A percentile compares a stretch with the other conserved stretches of the same genome.
These are phyloP conservation scores for Synergus itoensis DNA, from an alignment of 2,888 invertebrate genomes.

Conservation along the genomic window DNA sequence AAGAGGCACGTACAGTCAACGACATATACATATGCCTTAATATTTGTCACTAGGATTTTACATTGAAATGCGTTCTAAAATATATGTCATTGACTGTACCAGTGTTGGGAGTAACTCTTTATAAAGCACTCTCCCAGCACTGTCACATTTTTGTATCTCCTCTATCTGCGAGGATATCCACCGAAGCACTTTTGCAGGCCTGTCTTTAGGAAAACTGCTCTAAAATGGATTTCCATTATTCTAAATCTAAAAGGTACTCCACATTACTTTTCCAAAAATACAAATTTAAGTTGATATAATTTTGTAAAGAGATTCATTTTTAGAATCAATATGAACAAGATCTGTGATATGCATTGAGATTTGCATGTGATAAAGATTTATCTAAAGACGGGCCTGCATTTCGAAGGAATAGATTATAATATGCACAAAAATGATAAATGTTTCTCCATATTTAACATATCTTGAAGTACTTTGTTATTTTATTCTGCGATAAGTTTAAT, in stretches of 20 bases:
- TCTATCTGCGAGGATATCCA: not conserved
- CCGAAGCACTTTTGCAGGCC: not conserved
- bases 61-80: too few species aligned
- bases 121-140: too few species aligned
- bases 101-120: too few species aligned
- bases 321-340: not conserved
- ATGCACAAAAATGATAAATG: not conserved
- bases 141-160: not conserved
- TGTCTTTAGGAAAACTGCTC: too few species aligned
- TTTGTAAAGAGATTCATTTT: not conserved
- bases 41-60: too few species aligned
- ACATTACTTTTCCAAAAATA: not conserved
- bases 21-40: too few species aligned
- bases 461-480: not conserved
- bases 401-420: not conserved
- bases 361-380: constrained; percentile 7
- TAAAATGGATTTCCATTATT: too few species aligned
- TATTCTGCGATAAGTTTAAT: not conserved
- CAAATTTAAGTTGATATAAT: not conserved
- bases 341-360: not conserved
- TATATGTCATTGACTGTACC: too few species aligned
- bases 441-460: too few species aligned
- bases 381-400: not conserved
- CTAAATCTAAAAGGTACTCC: too few species aligned
- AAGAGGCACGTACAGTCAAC: too few species aligned